A percentile compares a stretch with the other conserved stretches of the same genome.
Evolutionary conservation across 2,888 invertebrate genomes (phyloP).

Genomic region (Keiferia lycopersicella): DNA sequence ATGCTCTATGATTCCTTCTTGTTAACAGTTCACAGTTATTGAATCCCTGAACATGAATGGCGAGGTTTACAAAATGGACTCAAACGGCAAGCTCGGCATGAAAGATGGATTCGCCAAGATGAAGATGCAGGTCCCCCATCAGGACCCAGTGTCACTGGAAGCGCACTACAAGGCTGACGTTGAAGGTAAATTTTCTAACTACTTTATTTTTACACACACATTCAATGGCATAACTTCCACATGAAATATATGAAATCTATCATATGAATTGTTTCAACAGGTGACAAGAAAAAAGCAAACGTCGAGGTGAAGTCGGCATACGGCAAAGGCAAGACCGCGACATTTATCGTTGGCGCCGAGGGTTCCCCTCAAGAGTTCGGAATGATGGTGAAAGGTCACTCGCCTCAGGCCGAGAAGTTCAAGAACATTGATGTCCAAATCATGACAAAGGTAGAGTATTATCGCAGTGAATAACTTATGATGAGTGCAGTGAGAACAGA

Average conservation of each 20-base stretch:
- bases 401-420: conserved; percentile 70
- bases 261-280: conserved; percentile 38
- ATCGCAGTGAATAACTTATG: background rate
- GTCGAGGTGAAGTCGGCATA: conserved; percentile 64
- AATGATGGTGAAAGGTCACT: conserved; percentile 50
- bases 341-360: conserved; percentile 60
- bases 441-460: conserved; percentile 61
- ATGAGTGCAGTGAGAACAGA: background rate
- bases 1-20: background rate
- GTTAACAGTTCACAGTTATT: conserved; percentile 54
- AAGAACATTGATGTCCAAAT: conserved; percentile 76
- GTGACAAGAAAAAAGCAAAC: conserved; percentile 53
- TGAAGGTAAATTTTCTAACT: conserved; percentile 46
- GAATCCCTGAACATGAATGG: conserved; percentile 77
- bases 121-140: conserved; percentile 67
- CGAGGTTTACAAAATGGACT: conserved; percentile 73
- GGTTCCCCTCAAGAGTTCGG: conserved; percentile 51
- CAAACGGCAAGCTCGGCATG: conserved; percentile 56
- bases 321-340: conserved; percentile 69
- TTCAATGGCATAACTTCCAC: no score
- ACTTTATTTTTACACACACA: background rate
- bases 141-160: conserved; percentile 70
- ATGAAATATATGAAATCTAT: background rate
- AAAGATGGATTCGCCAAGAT: conserved; percentile 63
- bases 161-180: conserved; percentile 67